phyloP scores from a whole-genome alignment of 2,888 invertebrate species.

The Adelphocoris suturalis region DNA sequence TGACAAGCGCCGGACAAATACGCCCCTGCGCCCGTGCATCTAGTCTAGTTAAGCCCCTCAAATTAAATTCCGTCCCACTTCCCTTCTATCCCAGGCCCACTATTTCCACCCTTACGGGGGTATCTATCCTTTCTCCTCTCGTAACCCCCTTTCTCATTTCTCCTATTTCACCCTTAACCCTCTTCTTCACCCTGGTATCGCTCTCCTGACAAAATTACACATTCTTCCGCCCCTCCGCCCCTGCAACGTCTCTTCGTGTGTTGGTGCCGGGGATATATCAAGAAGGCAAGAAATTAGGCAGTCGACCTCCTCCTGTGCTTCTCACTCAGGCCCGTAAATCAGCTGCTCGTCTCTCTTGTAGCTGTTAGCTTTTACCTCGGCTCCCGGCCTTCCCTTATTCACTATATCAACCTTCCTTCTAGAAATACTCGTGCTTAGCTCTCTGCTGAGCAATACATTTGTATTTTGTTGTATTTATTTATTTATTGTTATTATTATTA shows the following conservation, averaged over 20 bases:
- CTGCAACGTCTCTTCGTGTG: constrained; percentile 28
- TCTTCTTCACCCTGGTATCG: not conserved
- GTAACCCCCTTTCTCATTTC: constrained; percentile 16
- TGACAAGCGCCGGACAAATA: constrained; percentile 57
- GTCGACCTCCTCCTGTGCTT: not conserved
- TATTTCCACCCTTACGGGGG: not conserved
- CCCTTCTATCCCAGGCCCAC: not conserved
- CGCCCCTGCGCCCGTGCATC: constrained; percentile 41
- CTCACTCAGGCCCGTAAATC: constrained; percentile 35
- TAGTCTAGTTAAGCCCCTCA: constrained; percentile 61
- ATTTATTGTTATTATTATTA: too few species aligned
- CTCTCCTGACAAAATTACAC: constrained; percentile 57
- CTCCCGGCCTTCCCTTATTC: not conserved
- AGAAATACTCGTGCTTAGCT: not conserved
- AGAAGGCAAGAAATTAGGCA: constrained; percentile 45
- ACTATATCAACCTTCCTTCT: not conserved
- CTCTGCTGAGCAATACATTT: too few species aligned
- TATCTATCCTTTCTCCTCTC: not conserved
- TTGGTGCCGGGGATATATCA: constrained; percentile 44
- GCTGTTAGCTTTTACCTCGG: not conserved
- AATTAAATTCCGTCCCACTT: constrained; percentile 45
- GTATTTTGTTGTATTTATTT: too few species aligned
- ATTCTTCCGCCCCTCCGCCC: not conserved
- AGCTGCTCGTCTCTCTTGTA: constrained; percentile 34
- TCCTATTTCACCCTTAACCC: constrained; percentile 28